Conservation (phyloP, 2,113 vertebrate genomes). For the Leuciscus idus region DNA sequence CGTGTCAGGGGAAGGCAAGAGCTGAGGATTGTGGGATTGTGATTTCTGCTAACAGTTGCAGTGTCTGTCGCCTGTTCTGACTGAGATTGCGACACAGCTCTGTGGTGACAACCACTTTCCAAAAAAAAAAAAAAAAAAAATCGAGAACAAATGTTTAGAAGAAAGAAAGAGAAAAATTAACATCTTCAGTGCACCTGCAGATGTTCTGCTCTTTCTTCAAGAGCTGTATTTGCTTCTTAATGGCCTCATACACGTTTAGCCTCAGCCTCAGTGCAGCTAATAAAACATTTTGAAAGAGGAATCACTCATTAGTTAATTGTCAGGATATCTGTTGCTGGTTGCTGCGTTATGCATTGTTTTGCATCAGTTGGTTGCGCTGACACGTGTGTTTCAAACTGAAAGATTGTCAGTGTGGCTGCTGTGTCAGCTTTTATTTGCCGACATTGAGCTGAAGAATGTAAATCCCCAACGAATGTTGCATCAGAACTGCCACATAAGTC, state of each 20-base stretch:
- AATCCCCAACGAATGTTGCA: conserved; percentile 49
- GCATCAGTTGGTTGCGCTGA: conserved; percentile 64
- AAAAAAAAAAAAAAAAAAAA: conserved; percentile 57
- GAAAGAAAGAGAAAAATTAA: not conserved
- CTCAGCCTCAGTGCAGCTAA: conserved; percentile 2
- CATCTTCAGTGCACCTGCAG: not conserved
- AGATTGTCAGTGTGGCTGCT: conserved; percentile 47
- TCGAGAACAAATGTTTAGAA: conserved; percentile 36
- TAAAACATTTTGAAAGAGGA: conserved; percentile 13
- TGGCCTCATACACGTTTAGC: not conserved
- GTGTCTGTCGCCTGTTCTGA: conserved; percentile 68
- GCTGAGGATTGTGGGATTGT: conserved; percentile 24
- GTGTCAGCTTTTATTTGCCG: conserved; percentile 65
- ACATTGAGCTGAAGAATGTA: conserved; percentile 44
- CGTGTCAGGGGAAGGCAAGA: not conserved
- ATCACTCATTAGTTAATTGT: not conserved
- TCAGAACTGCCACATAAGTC: conserved; percentile 47
- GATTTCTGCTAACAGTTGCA: conserved; percentile 57
- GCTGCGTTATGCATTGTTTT: conserved; percentile 53
- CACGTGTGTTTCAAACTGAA: conserved; percentile 49
- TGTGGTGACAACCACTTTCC: conserved; percentile 70
- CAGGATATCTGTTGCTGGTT: conserved; percentile 42
- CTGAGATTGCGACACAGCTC: conserved; percentile 69
- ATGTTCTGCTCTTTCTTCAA: not conserved
- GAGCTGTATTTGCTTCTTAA: not conserved